A percentile compares a stretch with the other conserved stretches of the same genome.
phyloP scores from a whole-genome alignment of 1,140 invertebrate genomes.

The Drosophila fuyamai region DNA sequence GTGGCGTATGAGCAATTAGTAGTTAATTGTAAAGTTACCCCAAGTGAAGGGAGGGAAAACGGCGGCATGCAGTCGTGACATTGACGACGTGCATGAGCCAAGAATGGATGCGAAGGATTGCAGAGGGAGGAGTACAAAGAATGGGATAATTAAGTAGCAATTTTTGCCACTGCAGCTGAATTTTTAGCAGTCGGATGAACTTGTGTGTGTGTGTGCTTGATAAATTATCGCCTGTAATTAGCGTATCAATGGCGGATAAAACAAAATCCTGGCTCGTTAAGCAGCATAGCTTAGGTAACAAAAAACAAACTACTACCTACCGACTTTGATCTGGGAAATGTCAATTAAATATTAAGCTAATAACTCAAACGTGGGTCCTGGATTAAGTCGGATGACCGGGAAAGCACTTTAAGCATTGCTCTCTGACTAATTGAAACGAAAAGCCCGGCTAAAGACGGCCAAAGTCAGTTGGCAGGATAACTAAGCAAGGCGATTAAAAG shows the following conservation, averaged over 20 bases:
- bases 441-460: slow-evolving; percentile 34
- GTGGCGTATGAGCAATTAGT: slow-evolving; percentile 82
- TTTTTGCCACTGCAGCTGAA: slow-evolving; percentile 75
- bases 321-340: slow-evolving; percentile 30
- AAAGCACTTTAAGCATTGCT: slow-evolving; percentile 50
- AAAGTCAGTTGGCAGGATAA: slow-evolving; percentile 26
- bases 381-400: slow-evolving; percentile 18
- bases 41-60: slow-evolving; percentile 25
- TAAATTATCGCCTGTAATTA: slow-evolving; percentile 78
- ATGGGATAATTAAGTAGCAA: slow-evolving; percentile 75
- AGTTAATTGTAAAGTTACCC: slow-evolving; percentile 80
- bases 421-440: slow-evolving; percentile 66
- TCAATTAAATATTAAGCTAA: slow-evolving; percentile 64
- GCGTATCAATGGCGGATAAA: slow-evolving; percentile 69
- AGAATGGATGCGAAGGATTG: slow-evolving; percentile 2
- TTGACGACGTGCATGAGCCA: slow-evolving; percentile 48
- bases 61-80: slow-evolving; percentile 69
- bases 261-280: slow-evolving; percentile 29
- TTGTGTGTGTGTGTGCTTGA: slow-evolving; percentile 33
- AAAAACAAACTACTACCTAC: slow-evolving; percentile 12
- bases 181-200: slow-evolving; percentile 57
- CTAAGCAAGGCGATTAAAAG: slow-evolving; percentile 70
- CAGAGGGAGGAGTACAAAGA: not conserved
- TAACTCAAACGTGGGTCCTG: slow-evolving; percentile 31
- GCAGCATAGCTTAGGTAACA: slow-evolving; percentile 9